Percentiles rank a stretch among this genome's conserved stretches.
Evolutionary conservation across 2,113 vertebrate genomes (phyloP).

Genomic region (Alosa alosa): DNA sequence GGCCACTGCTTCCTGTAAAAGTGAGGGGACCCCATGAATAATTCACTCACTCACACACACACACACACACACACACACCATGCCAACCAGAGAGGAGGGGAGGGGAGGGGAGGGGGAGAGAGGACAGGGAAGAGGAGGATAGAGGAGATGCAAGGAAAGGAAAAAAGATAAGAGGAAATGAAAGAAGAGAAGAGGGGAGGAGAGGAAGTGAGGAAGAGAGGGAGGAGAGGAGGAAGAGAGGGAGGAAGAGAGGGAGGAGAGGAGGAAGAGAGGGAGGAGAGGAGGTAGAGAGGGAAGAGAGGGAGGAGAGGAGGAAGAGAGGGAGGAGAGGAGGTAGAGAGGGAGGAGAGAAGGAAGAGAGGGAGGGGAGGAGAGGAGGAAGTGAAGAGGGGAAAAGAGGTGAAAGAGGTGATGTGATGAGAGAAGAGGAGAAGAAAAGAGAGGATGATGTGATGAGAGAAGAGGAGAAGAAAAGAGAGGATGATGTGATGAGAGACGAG

Average conservation of each 20-base stretch:
- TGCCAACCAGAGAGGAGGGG: neutral
- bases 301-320: neutral
- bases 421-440: too few species aligned
- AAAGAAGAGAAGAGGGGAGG: neutral
- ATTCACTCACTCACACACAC: neutral
- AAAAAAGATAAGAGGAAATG: neutral
- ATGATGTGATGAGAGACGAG: too few species aligned
- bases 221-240: neutral
- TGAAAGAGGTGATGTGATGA: too few species aligned
- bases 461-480: too few species aligned
- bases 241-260: neutral
- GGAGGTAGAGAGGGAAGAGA: neutral
- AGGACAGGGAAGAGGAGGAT: neutral
- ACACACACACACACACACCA: neutral
- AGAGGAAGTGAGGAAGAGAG: neutral
- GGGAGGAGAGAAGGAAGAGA: neutral
- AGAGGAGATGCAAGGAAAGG: neutral
- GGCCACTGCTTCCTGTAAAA: slow-evolving; percentile 6
- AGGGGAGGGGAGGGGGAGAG: neutral
- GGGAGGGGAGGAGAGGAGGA: neutral
- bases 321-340: too few species aligned
- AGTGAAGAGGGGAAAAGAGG: slow-evolving; percentile 8
- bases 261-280: neutral
- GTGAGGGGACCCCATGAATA: neutral
- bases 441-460: too few species aligned